phyloP scores from a whole-genome alignment of 1,140 invertebrate genomes.

The Hestina assimilis region DNA sequence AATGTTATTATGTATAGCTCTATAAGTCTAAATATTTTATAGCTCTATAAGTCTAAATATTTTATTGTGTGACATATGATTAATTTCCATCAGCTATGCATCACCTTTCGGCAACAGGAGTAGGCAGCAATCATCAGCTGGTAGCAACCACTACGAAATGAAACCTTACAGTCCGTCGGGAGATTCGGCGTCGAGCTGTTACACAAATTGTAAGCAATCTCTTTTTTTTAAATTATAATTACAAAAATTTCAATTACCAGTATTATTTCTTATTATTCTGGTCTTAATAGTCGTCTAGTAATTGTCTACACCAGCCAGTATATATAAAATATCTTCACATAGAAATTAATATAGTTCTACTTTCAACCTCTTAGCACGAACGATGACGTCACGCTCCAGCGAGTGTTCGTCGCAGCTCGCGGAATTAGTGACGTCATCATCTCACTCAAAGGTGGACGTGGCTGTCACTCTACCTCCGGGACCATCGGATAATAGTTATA shows the following conservation, averaged over 20 bases:
- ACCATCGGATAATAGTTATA: conserved; percentile 55
- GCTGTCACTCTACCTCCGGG: conserved; percentile 62
- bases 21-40: too few species aligned
- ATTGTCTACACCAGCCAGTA: too few species aligned
- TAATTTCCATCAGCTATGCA: conserved; percentile 46
- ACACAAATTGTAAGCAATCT: conserved; percentile 62
- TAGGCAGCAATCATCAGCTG: conserved; percentile 53
- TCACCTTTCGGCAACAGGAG: conserved; percentile 64
- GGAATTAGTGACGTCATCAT: conserved; percentile 59
- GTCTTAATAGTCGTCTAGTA: too few species aligned
- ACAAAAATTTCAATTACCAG: neutral
- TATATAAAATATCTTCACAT: too few species aligned
- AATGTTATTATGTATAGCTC: too few species aligned
- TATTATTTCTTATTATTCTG: too few species aligned
- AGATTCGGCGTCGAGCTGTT: conserved; percentile 68
- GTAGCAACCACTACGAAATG: conserved; percentile 72
- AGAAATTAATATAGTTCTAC: too few species aligned
- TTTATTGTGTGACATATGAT: neutral
- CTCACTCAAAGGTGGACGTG: conserved; percentile 65
- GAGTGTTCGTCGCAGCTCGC: conserved; percentile 64
- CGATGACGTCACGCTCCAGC: conserved; percentile 70
- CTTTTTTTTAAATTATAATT: neutral
- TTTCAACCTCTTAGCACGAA: conserved; percentile 52
- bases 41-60: neutral
- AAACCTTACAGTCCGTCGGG: conserved; percentile 70